These are phyloP conservation scores for Ips typographus DNA, from an alignment of 1,140 invertebrate genomes.

Conservation along the genomic window DNA sequence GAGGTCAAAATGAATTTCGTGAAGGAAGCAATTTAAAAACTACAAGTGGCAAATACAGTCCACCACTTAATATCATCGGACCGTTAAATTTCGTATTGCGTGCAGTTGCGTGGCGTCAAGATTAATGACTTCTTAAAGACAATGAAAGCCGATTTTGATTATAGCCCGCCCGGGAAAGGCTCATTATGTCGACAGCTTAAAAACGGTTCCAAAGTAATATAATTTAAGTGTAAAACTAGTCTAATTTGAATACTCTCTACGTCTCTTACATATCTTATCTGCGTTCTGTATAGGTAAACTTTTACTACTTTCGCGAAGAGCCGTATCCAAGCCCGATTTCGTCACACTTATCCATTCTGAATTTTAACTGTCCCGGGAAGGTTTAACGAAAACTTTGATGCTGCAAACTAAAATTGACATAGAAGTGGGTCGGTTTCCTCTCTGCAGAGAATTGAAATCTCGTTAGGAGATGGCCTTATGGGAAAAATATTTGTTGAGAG, in stretches of 20 bases:
- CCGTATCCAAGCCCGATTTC: conserved; percentile 30
- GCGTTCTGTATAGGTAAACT: conserved; percentile 35
- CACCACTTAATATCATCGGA: conserved; percentile 2
- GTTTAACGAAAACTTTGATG: conserved; percentile 33
- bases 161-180: neutral
- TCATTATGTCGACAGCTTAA: conserved; percentile 7
- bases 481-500: neutral
- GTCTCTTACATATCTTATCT: conserved; percentile 33
- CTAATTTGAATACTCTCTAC: conserved; percentile 25
- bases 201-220: conserved; percentile 18
- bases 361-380: conserved; percentile 35
- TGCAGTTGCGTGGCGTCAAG: neutral
- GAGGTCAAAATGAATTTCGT: neutral
- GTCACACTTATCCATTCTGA: conserved; percentile 36
- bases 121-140: conserved; percentile 11
- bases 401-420: conserved; percentile 31
- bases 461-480: conserved; percentile 1
- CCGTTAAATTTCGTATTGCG: conserved; percentile 9
- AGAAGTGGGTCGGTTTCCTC: conserved; percentile 7
- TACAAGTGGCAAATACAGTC: neutral
- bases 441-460: conserved; percentile 9
- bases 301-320: conserved; percentile 34
- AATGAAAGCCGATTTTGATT: conserved; percentile 11
- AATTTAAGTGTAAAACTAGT: conserved; percentile 31
- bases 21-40: neutral